Percentiles rank a stretch among this genome's conserved stretches.
phyloP scores from a whole-genome alignment of 2,888 invertebrate genomes.

The Mamestra brassicae region DNA sequence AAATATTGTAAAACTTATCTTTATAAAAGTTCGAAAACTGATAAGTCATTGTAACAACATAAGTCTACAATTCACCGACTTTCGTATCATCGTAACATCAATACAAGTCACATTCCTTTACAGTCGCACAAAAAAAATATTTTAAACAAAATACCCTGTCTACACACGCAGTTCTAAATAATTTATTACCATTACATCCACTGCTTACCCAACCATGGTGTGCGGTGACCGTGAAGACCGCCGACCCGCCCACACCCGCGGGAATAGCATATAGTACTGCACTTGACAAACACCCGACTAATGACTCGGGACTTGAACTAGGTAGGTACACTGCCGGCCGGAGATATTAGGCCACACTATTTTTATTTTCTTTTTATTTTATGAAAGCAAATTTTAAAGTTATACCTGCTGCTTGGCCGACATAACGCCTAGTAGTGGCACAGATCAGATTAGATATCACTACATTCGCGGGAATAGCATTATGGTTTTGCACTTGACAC shows the following conservation, averaged over 20 bases:
- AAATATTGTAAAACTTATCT: too few relatives aligned
- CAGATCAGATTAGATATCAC: too few relatives aligned
- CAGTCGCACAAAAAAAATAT: background rate
- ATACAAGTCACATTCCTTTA: too few relatives aligned
- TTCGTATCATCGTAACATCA: too few relatives aligned
- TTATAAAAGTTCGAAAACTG: too few relatives aligned
- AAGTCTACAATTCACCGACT: too few relatives aligned
- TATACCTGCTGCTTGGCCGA: too few relatives aligned
- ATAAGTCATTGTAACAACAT: too few relatives aligned
- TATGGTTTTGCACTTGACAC: constrained; percentile 65
- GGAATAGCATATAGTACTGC: constrained; percentile 41
- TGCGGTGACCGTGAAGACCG: constrained; percentile 21
- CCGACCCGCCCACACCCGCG: constrained; percentile 7
- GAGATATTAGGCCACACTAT: background rate
- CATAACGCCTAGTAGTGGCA: too few relatives aligned
- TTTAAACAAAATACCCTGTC: background rate
- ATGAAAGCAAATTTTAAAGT: too few relatives aligned
- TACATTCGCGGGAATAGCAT: constrained; percentile 5
- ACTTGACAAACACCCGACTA: constrained; percentile 69
- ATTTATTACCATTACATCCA: constrained; percentile 21
- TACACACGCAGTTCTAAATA: constrained; percentile 3
- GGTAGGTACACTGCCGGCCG: constrained; percentile 30
- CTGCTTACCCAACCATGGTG: background rate
- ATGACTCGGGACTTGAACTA: constrained; percentile 59
- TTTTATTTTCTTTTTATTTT: background rate